A percentile compares a stretch with the other conserved stretches of the same genome.
Evolutionary conservation across 2,113 vertebrate genomes (phyloP).

Genomic region (Sitta europaea): DNA sequence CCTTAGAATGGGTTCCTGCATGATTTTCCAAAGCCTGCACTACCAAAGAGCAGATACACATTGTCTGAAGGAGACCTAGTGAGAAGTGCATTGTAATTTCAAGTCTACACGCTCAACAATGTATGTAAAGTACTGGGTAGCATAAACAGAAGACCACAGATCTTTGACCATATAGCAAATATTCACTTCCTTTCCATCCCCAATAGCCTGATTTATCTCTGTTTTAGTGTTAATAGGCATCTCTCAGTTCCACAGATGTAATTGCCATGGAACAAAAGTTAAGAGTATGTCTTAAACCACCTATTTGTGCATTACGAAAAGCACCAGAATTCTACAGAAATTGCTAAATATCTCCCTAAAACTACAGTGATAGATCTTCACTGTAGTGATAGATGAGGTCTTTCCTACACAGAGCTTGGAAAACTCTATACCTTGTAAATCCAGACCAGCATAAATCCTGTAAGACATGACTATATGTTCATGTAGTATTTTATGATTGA

Average conservation of each 20-base stretch:
- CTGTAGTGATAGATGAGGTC: no score
- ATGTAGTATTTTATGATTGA: neutral
- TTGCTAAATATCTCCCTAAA: neutral
- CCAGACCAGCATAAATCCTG: neutral
- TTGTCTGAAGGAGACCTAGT: neutral
- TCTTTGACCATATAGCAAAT: neutral
- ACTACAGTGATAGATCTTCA: neutral
- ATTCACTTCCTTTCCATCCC: neutral
- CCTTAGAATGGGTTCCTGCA: neutral
- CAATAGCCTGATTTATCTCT: neutral
- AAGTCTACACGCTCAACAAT: neutral
- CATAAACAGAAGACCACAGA: neutral
- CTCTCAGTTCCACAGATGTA: neutral
- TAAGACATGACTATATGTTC: neutral
- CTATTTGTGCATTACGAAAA: rapidly evolving
- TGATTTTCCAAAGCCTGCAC: neutral
- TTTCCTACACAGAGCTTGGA: neutral
- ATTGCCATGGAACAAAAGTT: neutral
- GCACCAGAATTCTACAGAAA: neutral
- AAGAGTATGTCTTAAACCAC: neutral
- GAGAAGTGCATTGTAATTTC: neutral
- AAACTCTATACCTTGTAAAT: neutral
- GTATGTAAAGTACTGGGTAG: neutral
- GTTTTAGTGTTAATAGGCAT: neutral
- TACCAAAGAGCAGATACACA: neutral